Evolutionary conservation across 2,797 vertebrate genomes (phyloP).

Genomic region (Crocidura indochinensis): DNA sequence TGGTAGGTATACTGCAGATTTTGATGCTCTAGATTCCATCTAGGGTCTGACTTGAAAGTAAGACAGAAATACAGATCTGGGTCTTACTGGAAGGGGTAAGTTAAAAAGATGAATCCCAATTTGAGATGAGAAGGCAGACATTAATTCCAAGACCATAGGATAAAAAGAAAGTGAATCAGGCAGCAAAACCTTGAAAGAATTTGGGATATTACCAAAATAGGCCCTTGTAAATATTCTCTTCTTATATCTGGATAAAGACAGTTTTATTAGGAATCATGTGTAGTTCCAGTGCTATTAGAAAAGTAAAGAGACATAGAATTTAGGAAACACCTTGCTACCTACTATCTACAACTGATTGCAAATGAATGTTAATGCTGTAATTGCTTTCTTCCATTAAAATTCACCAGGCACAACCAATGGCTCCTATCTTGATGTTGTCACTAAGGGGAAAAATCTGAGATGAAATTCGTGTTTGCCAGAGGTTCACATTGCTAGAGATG

Average conservation of each 20-base stretch:
- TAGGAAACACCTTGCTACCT: neutral
- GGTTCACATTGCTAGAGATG: neutral
- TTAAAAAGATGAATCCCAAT: neutral
- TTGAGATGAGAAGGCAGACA: neutral
- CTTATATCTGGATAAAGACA: neutral
- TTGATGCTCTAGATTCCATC: neutral
- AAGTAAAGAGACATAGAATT: neutral
- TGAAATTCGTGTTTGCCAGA: neutral
- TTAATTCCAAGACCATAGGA: neutral
- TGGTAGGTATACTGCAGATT: neutral
- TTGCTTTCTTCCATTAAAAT: neutral
- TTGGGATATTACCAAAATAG: neutral
- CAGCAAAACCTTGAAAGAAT: neutral
- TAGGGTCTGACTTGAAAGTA: slow-evolving; percentile 5
- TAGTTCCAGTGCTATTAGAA: neutral
- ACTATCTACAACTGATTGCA: neutral
- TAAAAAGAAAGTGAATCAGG: neutral
- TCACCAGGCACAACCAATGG: neutral
- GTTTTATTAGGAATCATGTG: neutral
- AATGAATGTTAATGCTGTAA: no score
- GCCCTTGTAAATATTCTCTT: neutral
- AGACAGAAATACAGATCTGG: slow-evolving; percentile 4
- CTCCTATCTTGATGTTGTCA: neutral
- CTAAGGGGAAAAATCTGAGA: neutral
- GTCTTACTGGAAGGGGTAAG: neutral